These are phyloP conservation scores for Hylaea fasciaria DNA, from an alignment of 2,888 invertebrate genomes.

Conservation along the genomic window DNA sequence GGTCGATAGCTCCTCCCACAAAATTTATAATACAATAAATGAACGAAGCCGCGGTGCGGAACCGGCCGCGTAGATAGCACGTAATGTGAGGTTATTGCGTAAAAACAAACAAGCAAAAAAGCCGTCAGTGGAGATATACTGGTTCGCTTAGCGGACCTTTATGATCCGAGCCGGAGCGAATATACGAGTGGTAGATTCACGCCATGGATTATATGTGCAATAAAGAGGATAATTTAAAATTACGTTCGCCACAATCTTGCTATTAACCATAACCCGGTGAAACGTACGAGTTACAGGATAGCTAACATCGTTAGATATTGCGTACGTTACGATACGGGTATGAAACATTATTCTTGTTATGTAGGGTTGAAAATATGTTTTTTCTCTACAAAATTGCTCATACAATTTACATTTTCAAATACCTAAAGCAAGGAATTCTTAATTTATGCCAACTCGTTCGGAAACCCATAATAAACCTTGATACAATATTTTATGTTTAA, in stretches of 20 bases:
- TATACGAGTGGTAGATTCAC: conserved; percentile 71
- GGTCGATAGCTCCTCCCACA: conserved; percentile 78
- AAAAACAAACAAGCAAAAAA: conserved; percentile 81
- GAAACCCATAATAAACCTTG: no score
- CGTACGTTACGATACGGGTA: conserved; percentile 9
- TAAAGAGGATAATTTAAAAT: conserved; percentile 79
- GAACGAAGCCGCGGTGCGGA: conserved; percentile 71
- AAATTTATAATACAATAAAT: conserved; percentile 83
- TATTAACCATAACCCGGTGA: conserved; percentile 66
- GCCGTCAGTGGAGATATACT: conserved; percentile 70
- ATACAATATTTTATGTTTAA: no score
- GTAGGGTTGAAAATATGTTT: conserved; percentile 1
- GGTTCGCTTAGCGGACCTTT: conserved; percentile 70
- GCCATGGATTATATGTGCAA: conserved; percentile 73
- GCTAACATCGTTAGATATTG: conserved; percentile 25
- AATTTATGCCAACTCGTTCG: no score
- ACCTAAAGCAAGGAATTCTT: background rate
- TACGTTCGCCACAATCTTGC: conserved; percentile 71
- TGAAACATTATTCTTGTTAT: conserved; percentile 11
- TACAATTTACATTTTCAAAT: background rate
- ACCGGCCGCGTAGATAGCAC: conserved; percentile 75
- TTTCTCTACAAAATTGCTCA: background rate
- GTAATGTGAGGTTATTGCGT: conserved; percentile 78
- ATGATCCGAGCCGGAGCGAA: conserved; percentile 70
- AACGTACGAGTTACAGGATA: conserved; percentile 34